Percentiles rank a stretch among this genome's conserved stretches.
Conservation (phyloP, 2,888 invertebrate species). For the Chelonus formosanus region DNA sequence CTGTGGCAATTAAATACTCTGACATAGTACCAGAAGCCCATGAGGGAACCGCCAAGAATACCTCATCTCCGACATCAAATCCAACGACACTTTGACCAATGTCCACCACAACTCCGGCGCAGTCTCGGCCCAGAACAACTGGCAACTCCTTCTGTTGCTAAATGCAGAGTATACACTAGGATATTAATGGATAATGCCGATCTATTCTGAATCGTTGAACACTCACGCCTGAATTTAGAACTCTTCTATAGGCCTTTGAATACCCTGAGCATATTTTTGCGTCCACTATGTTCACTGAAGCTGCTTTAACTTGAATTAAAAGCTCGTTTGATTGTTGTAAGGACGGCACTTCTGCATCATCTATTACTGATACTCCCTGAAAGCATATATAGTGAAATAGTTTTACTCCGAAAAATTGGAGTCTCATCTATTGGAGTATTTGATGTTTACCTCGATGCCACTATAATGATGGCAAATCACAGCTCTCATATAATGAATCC, state of each 20-base stretch:
- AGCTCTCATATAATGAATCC: slow-evolving; percentile 66
- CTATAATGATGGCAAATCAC: slow-evolving; percentile 65
- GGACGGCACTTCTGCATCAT: slow-evolving; percentile 68
- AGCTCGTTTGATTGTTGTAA: slow-evolving; percentile 68
- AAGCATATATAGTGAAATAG: neutral
- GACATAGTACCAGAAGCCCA: slow-evolving; percentile 71
- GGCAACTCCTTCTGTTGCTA: slow-evolving; percentile 66
- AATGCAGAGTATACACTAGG: slow-evolving; percentile 39
- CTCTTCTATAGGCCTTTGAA: slow-evolving; percentile 63
- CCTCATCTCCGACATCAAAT: slow-evolving; percentile 73
- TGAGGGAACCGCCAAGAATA: slow-evolving; percentile 70
- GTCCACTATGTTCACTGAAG: slow-evolving; percentile 70
- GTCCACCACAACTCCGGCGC: slow-evolving; percentile 71
- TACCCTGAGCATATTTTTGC: slow-evolving; percentile 71
- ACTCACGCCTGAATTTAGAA: slow-evolving; percentile 61
- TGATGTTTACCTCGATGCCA: slow-evolving; percentile 63
- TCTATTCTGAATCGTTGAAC: slow-evolving; percentile 12
- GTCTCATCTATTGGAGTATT: no score
- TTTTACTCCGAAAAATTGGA: no score
- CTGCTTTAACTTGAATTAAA: slow-evolving; percentile 71
- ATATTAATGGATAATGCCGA: slow-evolving; percentile 17
- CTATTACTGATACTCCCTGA: slow-evolving; percentile 68
- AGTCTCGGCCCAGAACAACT: slow-evolving; percentile 71
- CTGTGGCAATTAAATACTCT: slow-evolving; percentile 68
- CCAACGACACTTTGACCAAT: slow-evolving; percentile 70